Percentiles rank a stretch among this genome's conserved stretches.
phyloP scores from a whole-genome alignment of 2,113 vertebrate genomes.

The Oreochromis spilurus region DNA sequence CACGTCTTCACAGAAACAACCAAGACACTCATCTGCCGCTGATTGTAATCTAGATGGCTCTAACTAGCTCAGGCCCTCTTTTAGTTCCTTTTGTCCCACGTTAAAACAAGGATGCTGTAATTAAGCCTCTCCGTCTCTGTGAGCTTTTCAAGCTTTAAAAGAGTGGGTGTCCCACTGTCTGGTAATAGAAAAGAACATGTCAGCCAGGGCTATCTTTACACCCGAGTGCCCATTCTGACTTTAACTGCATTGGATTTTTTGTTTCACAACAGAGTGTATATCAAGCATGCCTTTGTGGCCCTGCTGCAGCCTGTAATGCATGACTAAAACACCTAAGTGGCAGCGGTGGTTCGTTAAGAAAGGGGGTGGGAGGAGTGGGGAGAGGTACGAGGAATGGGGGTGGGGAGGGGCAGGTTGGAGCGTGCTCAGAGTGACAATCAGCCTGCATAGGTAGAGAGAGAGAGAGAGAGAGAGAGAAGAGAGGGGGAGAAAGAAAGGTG shows the following conservation, averaged over 20 bases:
- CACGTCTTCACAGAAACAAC: background rate
- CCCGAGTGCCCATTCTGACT: slow-evolving; percentile 12
- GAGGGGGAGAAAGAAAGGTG: slow-evolving; percentile 25
- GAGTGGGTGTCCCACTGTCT: background rate
- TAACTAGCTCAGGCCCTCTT: background rate
- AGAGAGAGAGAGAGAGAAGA: background rate
- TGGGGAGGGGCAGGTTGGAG: background rate
- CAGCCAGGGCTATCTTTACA: slow-evolving; percentile 5
- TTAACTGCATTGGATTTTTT: slow-evolving; percentile 50
- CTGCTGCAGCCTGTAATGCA: slow-evolving; percentile 37
- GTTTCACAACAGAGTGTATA: slow-evolving; percentile 23
- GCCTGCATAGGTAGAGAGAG: slow-evolving; percentile 15
- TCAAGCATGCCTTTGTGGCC: slow-evolving; percentile 37
- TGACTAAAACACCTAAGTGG: slow-evolving; percentile 48
- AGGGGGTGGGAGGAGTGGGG: background rate
- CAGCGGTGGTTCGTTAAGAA: slow-evolving; percentile 20
- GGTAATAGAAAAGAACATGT: slow-evolving; percentile 1
- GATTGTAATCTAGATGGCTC: slow-evolving; percentile 16
- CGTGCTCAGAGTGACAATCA: slow-evolving; percentile 52
- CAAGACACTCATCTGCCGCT: background rate
- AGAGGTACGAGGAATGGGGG: background rate
- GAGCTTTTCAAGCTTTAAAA: background rate
- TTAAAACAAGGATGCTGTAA: slow-evolving; percentile 1
- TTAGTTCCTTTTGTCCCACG: slow-evolving; percentile 5
- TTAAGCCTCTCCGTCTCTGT: slow-evolving; percentile 3